Percentiles rank a stretch among this genome's conserved stretches.
These are phyloP conservation scores for Ancistrus triradiatus DNA, from an alignment of 2,113 vertebrate species.

Conservation along the genomic window DNA sequence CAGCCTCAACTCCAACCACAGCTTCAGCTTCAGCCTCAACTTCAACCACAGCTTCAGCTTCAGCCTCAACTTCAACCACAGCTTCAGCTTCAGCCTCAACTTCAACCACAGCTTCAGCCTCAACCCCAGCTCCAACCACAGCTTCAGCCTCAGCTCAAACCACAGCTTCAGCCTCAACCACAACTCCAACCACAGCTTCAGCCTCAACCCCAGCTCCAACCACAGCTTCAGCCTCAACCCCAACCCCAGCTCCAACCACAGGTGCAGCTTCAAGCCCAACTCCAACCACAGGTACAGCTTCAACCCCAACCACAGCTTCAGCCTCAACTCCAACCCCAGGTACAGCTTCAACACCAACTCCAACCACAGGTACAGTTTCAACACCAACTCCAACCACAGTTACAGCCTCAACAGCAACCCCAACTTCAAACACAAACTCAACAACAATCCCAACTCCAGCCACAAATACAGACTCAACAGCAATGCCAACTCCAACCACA, in stretches of 20 bases:
- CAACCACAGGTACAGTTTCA: neutral
- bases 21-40: slow-evolving; percentile 44
- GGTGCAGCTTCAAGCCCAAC: slow-evolving; percentile 55
- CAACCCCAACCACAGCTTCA: slow-evolving; percentile 52
- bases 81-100: slow-evolving; percentile 37
- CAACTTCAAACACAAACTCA: slow-evolving; percentile 34
- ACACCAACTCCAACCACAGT: slow-evolving; percentile 28
- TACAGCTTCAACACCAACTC: neutral
- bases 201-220: slow-evolving; percentile 68
- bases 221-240: slow-evolving; percentile 56
- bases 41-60: slow-evolving; percentile 48
- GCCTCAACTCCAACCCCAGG: slow-evolving; percentile 39
- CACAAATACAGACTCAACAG: slow-evolving; percentile 51
- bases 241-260: slow-evolving; percentile 48
- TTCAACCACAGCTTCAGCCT: slow-evolving; percentile 47
- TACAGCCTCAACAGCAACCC: neutral
- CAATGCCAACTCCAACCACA: slow-evolving; percentile 38
- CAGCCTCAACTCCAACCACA: slow-evolving; percentile 28
- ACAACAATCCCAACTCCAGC: slow-evolving; percentile 38
- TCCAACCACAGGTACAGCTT: slow-evolving; percentile 52
- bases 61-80: slow-evolving; percentile 41
- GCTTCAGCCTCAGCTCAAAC: slow-evolving; percentile 53
- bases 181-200: slow-evolving; percentile 63
- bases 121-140: slow-evolving; percentile 57
- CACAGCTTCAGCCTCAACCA: slow-evolving; percentile 40